Base-by-base conservation (phyloP, 2,888 invertebrate species). In the Mellilla xanthometata region DNA sequence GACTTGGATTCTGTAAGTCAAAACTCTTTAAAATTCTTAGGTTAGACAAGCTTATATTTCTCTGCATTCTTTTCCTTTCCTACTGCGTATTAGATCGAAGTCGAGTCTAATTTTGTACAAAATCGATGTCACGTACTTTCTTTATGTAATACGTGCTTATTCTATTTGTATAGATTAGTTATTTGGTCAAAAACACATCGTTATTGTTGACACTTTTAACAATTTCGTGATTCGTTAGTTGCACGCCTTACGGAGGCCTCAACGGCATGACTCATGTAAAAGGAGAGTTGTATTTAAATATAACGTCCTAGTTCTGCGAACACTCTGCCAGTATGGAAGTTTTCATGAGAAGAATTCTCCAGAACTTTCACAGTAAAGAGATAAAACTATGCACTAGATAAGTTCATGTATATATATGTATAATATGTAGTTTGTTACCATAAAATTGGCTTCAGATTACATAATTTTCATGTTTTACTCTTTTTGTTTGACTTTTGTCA, bases 1-100 rank as follows among this genome's bases (percentile, higher is more conserved):
- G 96, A 96, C 87, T 90, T 95, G 69, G 96, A 96, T 81, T 95
- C 95, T 65, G 96, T 96, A 91, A 94, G 94, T 90, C 52, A 59
- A 46, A 60, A 63, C 60, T 38, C 53, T 42, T 54, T 50, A 48
- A 54, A 68, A 65, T 64, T 62, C 28, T 52, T 59, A 68, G 68
- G 67, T 70, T 72, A 64, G 68, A 78, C 69, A 74, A 29, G 38
- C 31, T 78, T 46, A 41, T 29, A 12, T 68, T 63, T 67, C 72
- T 68, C 71, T 68, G 72, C 81, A 84, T 82, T 84, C 80, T 72
- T 75, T 3, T 70, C 56, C 68, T 72, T 77, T 75, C 74, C 69
- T 67, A 72, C 72, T 79, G 72, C 80, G 76, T 83, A 87, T 80
- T 73, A 73, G 73, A 77, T 76, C 77, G 76, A 82, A 82, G 78